Evolutionary conservation across 2,888 invertebrate species (phyloP), one percentile per base, ranked within the genome.

Genomic region (Acleris sparsana): DNA sequence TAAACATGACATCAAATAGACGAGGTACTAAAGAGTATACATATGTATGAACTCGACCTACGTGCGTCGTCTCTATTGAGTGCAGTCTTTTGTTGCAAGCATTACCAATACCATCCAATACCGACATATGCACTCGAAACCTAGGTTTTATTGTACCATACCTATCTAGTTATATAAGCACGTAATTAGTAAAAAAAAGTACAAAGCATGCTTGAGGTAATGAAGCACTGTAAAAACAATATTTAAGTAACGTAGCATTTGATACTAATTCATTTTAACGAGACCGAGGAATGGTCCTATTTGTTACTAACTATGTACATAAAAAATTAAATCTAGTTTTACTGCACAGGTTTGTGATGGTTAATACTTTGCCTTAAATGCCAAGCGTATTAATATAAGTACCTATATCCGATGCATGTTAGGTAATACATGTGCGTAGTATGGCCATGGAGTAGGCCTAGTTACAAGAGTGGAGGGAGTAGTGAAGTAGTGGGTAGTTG

Each of bases 401-500:
- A n/a, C n/a, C n/a, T n/a, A 16, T 33, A 20, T 20, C 48, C 63
- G 63, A 53, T 77, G 83, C 83, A 83, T 84, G 84, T 74, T 69
- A n/a, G n/a, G n/a, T n/a, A 67, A 72, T 71, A 77, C 63, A 70
- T 72, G 68, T 71, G 70, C 69, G 63, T 69, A 71, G 62, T 66
- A 53, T 48, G 60, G 56, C 39, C 60, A 55, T 33, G 46, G 46
- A 20, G 51, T 57, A 66, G n/a, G n/a, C n/a, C n/a, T n/a, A n/a
- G 66, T 68, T 73, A 75, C 73, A 71, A 53, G 79, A 76, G 51
- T 51, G 60, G 60, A 29, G 18, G 60, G 55, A 43, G 18, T 11
- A 48, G 48, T 44, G n/a, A 18, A 49, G 79, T 77, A 71, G 80
- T 81, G 80, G 86, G 84, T 77, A 72, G 74, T 76, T 13, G 82